A percentile compares a stretch with the other conserved stretches of the same genome.
phyloP scores from a whole-genome alignment of 2,113 vertebrate species.

The Corapipo altera region DNA sequence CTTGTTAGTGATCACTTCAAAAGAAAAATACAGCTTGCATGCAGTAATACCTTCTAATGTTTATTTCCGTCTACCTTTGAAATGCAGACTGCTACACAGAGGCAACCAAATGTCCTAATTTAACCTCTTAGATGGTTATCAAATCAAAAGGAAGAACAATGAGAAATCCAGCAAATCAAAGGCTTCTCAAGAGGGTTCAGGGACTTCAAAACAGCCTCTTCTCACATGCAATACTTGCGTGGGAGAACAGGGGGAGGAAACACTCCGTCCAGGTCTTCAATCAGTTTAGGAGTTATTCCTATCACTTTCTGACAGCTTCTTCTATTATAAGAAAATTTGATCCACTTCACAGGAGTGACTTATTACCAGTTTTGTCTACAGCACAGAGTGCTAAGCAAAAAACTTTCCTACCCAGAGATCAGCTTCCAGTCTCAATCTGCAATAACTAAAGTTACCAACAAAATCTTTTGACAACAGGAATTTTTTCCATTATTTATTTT shows the following conservation, averaged over 20 bases:
- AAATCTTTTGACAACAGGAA: constrained; percentile 6
- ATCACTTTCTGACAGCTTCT: neutral
- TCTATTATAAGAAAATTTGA: neutral
- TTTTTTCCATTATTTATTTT: constrained; percentile 1
- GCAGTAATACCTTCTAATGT: neutral
- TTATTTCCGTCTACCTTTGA: constrained; percentile 40
- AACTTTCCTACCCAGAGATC: neutral
- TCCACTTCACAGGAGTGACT: neutral
- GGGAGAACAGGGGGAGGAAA: neutral
- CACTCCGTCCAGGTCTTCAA: neutral
- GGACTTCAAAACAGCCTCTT: constrained; percentile 27
- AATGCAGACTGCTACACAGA: constrained; percentile 5
- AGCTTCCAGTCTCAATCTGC: neutral
- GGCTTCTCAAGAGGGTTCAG: neutral
- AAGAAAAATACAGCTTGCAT: neutral
- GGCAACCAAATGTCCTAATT: constrained; percentile 3
- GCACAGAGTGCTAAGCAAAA: neutral
- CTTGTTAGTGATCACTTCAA: neutral
- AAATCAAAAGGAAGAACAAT: neutral
- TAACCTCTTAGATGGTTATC: neutral
- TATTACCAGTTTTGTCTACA: neutral
- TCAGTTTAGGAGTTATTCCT: neutral
- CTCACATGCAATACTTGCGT: neutral
- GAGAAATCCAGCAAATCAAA: constrained; percentile 18
- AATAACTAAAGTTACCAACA: neutral